Evolutionary conservation across 2,797 vertebrate species (phyloP).

Genomic region (Ara ararauna): DNA sequence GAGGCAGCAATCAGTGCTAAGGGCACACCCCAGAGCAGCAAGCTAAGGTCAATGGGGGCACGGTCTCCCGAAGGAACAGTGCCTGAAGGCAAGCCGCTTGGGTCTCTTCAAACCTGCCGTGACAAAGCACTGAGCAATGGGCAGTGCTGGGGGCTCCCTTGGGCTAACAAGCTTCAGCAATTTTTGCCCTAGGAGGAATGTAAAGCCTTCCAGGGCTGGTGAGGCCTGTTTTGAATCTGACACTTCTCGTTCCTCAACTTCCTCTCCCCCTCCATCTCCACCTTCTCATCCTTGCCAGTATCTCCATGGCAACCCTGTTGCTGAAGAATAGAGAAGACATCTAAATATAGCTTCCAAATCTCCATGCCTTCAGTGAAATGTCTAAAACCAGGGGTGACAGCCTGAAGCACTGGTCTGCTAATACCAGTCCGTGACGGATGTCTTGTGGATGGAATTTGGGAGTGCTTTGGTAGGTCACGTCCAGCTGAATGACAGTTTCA

Average conservation of each 20-base stretch:
- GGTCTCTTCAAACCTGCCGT: not conserved
- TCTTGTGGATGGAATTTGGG: not conserved
- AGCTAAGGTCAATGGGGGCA: not conserved
- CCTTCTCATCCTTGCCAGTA: slow-evolving; percentile 42
- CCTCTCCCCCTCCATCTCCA: slow-evolving; percentile 29
- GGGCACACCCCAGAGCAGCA: fast-evolving
- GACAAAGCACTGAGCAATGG: not conserved
- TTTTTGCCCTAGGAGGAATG: not conserved
- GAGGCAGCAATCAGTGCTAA: not conserved
- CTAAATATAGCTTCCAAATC: slow-evolving; percentile 84
- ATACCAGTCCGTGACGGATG: not conserved
- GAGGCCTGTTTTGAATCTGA: slow-evolving; percentile 35
- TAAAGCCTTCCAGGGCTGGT: not conserved
- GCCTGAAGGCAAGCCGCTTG: not conserved
- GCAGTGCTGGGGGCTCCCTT: not conserved
- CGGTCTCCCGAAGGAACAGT: not conserved
- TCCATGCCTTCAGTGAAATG: slow-evolving; percentile 75
- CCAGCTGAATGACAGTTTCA: not conserved
- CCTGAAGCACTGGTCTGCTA: slow-evolving; percentile 48
- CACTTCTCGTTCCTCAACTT: slow-evolving; percentile 59
- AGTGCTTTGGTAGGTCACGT: not conserved
- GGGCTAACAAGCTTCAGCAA: not conserved
- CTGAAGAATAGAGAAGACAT: slow-evolving; percentile 76
- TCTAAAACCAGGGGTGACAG: slow-evolving; percentile 66
- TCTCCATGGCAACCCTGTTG: slow-evolving; percentile 83